These are phyloP conservation scores for Steromphala cineraria DNA, from an alignment of 2,888 invertebrate genomes.

Conservation along the genomic window DNA sequence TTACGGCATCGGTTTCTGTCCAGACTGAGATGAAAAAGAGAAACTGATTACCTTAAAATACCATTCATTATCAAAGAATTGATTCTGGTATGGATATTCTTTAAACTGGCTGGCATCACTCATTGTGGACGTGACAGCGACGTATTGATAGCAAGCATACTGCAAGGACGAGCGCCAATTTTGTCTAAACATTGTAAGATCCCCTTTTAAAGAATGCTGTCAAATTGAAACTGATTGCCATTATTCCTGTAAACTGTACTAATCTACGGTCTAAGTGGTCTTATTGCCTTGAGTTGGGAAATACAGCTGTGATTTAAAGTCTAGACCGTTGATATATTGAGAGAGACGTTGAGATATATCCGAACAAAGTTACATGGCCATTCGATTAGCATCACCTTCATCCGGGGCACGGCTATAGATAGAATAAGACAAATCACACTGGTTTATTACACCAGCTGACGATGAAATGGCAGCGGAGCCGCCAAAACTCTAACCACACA, in stretches of 20 bases:
- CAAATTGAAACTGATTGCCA: background rate
- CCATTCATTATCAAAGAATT: too few species aligned
- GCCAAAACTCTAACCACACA: too few species aligned
- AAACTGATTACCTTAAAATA: too few species aligned
- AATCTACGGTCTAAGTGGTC: background rate
- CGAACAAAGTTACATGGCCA: background rate
- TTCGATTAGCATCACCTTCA: background rate
- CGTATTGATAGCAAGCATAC: too few species aligned
- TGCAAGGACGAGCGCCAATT: too few species aligned
- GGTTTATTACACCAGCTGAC: background rate
- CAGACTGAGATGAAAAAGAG: too few species aligned
- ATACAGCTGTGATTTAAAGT: background rate
- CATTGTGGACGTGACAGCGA: too few species aligned
- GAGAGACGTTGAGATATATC: background rate
- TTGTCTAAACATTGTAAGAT: too few species aligned
- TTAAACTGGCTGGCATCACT: too few species aligned
- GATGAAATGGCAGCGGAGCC: background rate
- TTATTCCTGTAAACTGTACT: background rate
- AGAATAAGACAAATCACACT: background rate
- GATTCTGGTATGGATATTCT: too few species aligned
- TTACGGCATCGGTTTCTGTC: too few species aligned
- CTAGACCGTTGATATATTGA: background rate
- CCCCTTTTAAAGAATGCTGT: too few species aligned
- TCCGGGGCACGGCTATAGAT: background rate
- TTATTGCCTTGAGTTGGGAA: background rate